Conservation (phyloP, 2,888 invertebrate species). For the Sympetrum striolatum region DNA sequence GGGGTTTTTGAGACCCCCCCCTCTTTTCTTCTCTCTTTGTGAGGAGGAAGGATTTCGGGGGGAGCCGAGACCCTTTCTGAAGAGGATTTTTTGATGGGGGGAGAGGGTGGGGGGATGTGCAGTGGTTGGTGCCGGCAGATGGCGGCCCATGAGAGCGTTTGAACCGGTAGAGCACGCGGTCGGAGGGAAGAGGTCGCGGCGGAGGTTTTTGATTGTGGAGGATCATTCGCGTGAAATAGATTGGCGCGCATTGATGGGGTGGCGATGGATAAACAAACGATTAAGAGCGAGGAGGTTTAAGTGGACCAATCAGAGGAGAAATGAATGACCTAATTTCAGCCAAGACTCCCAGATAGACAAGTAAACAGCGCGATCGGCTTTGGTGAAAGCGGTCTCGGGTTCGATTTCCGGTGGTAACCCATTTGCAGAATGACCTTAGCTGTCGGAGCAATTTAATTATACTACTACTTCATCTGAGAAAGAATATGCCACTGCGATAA, state of each 20-base stretch:
- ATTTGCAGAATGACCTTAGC: no score
- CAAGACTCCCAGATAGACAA: no score
- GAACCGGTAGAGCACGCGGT: background rate
- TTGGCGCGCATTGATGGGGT: background rate
- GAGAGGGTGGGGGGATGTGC: background rate
- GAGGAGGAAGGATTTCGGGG: conserved; percentile 19
- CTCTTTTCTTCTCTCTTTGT: conserved; percentile 21
- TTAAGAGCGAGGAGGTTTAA: no score
- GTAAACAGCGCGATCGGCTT: no score
- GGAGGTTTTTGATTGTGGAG: background rate
- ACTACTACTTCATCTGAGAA: no score
- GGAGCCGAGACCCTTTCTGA: background rate
- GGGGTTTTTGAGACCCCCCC: conserved; percentile 16
- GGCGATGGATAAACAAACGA: no score
- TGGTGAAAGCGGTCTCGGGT: no score
- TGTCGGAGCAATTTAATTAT: no score
- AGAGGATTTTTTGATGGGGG: background rate
- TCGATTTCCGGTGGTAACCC: no score
- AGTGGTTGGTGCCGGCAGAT: conserved; percentile 28
- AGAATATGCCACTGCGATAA: no score
- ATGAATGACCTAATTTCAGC: no score
- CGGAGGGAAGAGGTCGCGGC: background rate
- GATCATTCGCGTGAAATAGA: background rate
- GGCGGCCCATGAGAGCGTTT: background rate
- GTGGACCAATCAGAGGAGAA: no score